Percentiles rank a stretch among this genome's conserved stretches.
phyloP scores from a whole-genome alignment of 2,113 vertebrate genomes.

The Phrynosoma platyrhinos region DNA sequence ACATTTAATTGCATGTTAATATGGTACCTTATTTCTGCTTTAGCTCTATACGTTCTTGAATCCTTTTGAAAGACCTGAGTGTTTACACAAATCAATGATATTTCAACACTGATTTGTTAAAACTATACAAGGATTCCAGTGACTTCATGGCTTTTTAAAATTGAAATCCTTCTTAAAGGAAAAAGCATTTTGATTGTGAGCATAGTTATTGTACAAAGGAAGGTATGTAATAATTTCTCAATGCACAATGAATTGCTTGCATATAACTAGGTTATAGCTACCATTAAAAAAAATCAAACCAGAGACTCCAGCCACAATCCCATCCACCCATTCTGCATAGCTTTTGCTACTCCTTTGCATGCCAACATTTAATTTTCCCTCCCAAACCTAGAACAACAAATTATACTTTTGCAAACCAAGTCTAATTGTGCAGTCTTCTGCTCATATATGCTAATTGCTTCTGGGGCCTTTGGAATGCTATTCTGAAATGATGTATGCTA shows the following conservation, averaged over 20 bases:
- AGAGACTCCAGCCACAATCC: rapidly evolving
- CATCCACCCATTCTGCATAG: background rate
- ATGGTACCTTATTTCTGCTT: too few species aligned
- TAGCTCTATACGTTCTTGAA: too few species aligned
- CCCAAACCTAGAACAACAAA: background rate
- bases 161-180: slow-evolving; percentile 59
- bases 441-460: background rate
- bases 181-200: slow-evolving; percentile 57
- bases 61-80: too few species aligned
- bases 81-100: too few species aligned
- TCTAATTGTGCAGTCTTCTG: background rate
- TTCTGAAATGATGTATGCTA: slow-evolving; percentile 25
- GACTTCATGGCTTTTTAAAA: slow-evolving; percentile 31
- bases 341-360: background rate
- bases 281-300: too few species aligned
- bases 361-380: background rate
- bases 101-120: background rate
- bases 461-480: slow-evolving; percentile 32
- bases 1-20: too few species aligned
- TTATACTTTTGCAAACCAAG: slow-evolving; percentile 5
- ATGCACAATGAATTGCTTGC: background rate
- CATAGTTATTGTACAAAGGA: slow-evolving; percentile 21
- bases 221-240: background rate
- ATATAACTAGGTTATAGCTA: background rate
- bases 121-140: background rate